phyloP scores from a whole-genome alignment of 2,113 vertebrate species.

The Cranoglanis bouderius region DNA sequence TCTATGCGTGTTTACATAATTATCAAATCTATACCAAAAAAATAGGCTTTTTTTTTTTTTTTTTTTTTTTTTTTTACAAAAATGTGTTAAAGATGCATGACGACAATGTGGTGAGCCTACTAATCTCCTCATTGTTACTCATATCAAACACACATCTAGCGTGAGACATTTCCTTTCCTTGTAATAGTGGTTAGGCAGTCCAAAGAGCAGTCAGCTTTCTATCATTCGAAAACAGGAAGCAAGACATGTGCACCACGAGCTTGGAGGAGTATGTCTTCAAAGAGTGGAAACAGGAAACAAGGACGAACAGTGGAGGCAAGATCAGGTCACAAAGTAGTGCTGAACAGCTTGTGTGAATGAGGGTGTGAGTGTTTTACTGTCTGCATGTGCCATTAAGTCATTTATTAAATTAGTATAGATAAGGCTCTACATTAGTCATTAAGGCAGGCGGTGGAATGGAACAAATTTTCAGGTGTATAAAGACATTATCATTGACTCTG shows the following conservation, averaged over 20 bases:
- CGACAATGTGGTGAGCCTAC: not conserved
- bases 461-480: not conserved
- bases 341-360: not conserved
- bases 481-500: not conserved
- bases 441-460: not conserved
- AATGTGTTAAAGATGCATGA: not conserved
- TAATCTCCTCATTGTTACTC: conserved; percentile 5
- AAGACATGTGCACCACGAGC: conserved; percentile 26
- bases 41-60: too few species aligned
- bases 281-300: conserved; percentile 59
- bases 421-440: not conserved
- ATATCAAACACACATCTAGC: conserved; percentile 11
- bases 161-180: conserved; percentile 18
- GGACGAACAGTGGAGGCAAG: conserved; percentile 14
- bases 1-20: not conserved
- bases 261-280: conserved; percentile 45
- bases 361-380: conserved; percentile 4
- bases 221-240: conserved; percentile 51
- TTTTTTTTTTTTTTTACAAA: not conserved
- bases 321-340: not conserved
- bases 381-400: not conserved
- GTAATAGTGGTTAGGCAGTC: conserved; percentile 8
- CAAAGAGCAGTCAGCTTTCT: conserved; percentile 16
- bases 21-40: not conserved
- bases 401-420: not conserved